Evolutionary conservation across 1,140 invertebrate species (phyloP).

Genomic region (Meloidogyne exigua): DNA sequence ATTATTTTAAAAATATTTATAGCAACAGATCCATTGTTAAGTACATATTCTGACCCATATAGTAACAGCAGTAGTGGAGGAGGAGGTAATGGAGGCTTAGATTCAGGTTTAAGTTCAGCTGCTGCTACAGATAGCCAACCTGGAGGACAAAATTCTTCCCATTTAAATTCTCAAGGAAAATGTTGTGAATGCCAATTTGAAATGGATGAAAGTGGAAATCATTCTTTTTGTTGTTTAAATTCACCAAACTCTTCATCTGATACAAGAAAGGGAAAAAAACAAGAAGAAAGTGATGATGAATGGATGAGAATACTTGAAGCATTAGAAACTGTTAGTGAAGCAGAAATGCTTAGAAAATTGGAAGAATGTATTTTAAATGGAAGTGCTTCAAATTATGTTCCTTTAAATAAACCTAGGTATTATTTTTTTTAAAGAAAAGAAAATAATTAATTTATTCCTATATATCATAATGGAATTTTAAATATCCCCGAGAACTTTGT

Average conservation of each 20-base stretch:
- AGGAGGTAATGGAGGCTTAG: slow-evolving; percentile 37
- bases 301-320: slow-evolving; percentile 52
- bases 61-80: slow-evolving; percentile 14
- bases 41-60: background rate
- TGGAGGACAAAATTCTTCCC: background rate
- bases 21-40: slow-evolving; percentile 7
- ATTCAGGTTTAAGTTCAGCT: slow-evolving; percentile 50
- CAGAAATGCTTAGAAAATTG: slow-evolving; percentile 51
- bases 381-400: slow-evolving; percentile 19
- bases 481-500: no score
- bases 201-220: background rate
- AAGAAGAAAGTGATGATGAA: slow-evolving; percentile 27
- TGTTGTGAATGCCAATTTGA: slow-evolving; percentile 2
- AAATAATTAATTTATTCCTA: no score
- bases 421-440: no score
- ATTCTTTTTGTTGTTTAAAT: slow-evolving; percentile 17
- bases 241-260: slow-evolving; percentile 15
- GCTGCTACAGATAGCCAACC: slow-evolving; percentile 40
- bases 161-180: slow-evolving; percentile 2
- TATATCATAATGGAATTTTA: no score
- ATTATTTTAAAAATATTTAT: no score
- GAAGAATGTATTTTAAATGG: slow-evolving; percentile 49
- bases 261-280: slow-evolving; percentile 25
- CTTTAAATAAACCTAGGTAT: slow-evolving; percentile 17
- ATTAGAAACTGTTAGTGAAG: slow-evolving; percentile 51